Evolutionary conservation across 2,888 invertebrate species (phyloP).

Genomic region (Leptinotarsa tumamoca): DNA sequence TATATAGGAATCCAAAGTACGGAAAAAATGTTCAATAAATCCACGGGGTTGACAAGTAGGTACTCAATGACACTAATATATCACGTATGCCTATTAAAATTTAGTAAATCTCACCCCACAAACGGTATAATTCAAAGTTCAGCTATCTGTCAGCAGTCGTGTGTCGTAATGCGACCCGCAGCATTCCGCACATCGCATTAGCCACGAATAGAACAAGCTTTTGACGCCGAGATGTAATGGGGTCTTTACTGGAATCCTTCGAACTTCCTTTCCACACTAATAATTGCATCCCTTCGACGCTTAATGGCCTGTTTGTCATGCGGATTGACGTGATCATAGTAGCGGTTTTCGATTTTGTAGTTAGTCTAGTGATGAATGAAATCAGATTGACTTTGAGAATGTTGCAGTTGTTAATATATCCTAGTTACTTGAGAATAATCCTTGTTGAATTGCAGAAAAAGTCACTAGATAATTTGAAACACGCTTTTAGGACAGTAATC

Average conservation of each 20-base stretch:
- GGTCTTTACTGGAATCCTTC: conserved; percentile 22
- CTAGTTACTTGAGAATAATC: no score
- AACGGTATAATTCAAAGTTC: conserved; percentile 39
- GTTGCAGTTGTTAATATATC: no score
- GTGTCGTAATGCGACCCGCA: conserved; percentile 58
- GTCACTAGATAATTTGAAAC: no score
- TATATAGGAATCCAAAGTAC: neutral
- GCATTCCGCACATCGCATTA: conserved; percentile 56
- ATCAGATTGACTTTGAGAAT: no score
- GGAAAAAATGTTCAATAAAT: neutral
- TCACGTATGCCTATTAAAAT: conserved; percentile 21
- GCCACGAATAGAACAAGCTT: conserved; percentile 52
- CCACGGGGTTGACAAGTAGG: neutral
- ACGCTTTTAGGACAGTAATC: no score
- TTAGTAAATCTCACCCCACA: conserved; percentile 30
- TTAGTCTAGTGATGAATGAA: no score
- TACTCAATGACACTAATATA: conserved; percentile 4
- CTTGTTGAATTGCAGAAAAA: no score
- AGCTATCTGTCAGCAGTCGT: conserved; percentile 57
- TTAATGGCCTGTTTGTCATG: conserved; percentile 47
- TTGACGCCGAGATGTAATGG: neutral
- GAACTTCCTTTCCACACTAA: conserved; percentile 44
- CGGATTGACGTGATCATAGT: no score
- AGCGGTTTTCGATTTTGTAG: no score
- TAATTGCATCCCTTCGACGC: conserved; percentile 13